These are phyloP conservation scores for Ceratothoa steindachneri DNA, from an alignment of 2,888 invertebrate species.

Conservation along the genomic window DNA sequence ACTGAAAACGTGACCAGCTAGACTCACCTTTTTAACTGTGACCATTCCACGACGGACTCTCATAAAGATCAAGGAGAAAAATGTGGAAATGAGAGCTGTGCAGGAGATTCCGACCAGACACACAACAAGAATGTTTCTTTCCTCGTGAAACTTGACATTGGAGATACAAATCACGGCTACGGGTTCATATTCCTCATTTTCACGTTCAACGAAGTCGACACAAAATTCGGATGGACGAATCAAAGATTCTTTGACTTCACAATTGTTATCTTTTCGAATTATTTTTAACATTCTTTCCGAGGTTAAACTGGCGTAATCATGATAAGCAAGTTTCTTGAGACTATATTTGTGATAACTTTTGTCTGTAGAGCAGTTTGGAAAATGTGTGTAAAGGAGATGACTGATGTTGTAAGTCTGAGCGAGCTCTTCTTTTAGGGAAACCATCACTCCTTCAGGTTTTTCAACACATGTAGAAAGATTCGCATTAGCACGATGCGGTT, in stretches of 20 bases:
- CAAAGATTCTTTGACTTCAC: background rate
- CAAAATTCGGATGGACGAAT: background rate
- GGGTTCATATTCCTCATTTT: background rate
- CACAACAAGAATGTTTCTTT: conserved; percentile 27
- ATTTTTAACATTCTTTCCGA: background rate
- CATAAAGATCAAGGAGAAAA: conserved; percentile 30
- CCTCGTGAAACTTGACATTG: conserved; percentile 18
- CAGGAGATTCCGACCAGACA: conserved; percentile 38
- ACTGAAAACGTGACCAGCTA: no score
- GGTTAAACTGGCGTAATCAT: background rate
- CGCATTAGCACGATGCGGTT: background rate
- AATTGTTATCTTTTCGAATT: conserved; percentile 7
- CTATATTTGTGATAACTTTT: background rate
- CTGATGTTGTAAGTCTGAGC: background rate
- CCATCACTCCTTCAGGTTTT: background rate
- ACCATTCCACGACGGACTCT: conserved; percentile 42
- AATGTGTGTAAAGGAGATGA: background rate
- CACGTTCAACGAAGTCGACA: background rate
- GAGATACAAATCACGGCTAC: conserved; percentile 1
- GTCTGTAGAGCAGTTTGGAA: background rate
- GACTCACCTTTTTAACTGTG: conserved; percentile 41
- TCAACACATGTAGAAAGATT: background rate
- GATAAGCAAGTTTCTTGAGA: background rate
- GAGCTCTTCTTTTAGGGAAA: background rate
- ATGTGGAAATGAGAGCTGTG: conserved; percentile 30